These are phyloP conservation scores for Sericinus montela DNA, from an alignment of 2,888 invertebrate species.

Conservation along the genomic window DNA sequence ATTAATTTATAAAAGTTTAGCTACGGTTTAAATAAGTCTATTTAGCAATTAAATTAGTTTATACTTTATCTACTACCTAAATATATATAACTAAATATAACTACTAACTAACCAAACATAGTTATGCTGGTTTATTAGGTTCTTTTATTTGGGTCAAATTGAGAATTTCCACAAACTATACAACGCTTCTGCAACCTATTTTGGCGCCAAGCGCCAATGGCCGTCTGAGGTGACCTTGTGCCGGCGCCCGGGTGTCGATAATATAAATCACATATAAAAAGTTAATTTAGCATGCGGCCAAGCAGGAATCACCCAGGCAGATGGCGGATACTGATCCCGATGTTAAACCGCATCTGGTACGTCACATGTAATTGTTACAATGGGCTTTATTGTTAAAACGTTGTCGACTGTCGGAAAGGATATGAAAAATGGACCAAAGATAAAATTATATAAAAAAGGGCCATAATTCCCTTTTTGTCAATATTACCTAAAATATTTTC, in stretches of 20 bases:
- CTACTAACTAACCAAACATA: too few species aligned
- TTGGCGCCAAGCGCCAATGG: slow-evolving; percentile 35
- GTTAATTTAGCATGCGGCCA: slow-evolving; percentile 49
- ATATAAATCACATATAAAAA: slow-evolving; percentile 56
- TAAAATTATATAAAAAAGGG: too few species aligned
- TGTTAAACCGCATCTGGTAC: slow-evolving; percentile 36
- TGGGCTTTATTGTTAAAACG: slow-evolving; percentile 7
- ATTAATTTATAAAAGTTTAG: too few species aligned
- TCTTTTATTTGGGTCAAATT: too few species aligned
- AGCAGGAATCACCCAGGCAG: slow-evolving; percentile 36
- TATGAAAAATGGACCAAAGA: too few species aligned
- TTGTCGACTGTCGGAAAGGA: neutral
- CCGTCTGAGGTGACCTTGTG: slow-evolving; percentile 46
- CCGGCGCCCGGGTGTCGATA: slow-evolving; percentile 44
- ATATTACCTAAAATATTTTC: too few species aligned
- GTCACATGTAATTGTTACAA: slow-evolving; percentile 28
- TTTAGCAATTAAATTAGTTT: too few species aligned
- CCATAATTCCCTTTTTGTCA: too few species aligned
- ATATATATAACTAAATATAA: too few species aligned
- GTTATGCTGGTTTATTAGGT: too few species aligned
- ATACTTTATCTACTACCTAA: too few species aligned
- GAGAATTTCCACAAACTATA: slow-evolving; percentile 17
- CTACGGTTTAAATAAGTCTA: too few species aligned
- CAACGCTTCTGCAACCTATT: slow-evolving; percentile 25
- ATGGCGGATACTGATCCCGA: slow-evolving; percentile 39